These are phyloP conservation scores for Macroramphosus scolopax DNA, from an alignment of 2,797 vertebrate species.

Conservation along the genomic window DNA sequence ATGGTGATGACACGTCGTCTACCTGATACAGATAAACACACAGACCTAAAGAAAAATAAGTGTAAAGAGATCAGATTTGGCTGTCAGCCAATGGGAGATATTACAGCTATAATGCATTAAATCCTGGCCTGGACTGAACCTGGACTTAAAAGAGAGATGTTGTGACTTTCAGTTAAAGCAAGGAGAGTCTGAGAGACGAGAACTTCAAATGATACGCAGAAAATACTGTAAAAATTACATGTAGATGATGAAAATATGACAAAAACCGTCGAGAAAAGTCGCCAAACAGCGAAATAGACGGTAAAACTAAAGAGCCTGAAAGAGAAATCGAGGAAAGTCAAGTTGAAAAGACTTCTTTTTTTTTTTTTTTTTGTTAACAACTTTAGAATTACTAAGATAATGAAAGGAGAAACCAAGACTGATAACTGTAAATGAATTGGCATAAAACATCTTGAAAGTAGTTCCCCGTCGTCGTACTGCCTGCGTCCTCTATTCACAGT, in stretches of 20 bases:
- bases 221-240: not conserved
- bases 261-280: too few species aligned
- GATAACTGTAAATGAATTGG: not conserved
- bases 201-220: conserved; percentile 11
- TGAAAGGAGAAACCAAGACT: not conserved
- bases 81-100: conserved; percentile 52
- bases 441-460: too few species aligned
- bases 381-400: not conserved
- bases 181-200: conserved; percentile 4
- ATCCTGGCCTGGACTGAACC: conserved; percentile 36
- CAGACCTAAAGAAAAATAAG: conserved; percentile 32
- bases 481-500: not conserved
- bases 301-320: not conserved
- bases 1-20: conserved; percentile 47
- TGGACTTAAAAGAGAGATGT: conserved; percentile 14
- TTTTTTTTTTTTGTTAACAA: too few species aligned
- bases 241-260: conserved; percentile 18
- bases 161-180: conserved; percentile 19
- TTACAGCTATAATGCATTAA: conserved; percentile 61
- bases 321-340: not conserved
- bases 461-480: too few species aligned
- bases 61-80: conserved; percentile 51
- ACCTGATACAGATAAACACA: conserved; percentile 28
- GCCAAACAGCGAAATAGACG: not conserved
- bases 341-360: too few species aligned